Evolutionary conservation across 2,888 invertebrate genomes (phyloP).

Genomic region (Pasiphila rectangulata): DNA sequence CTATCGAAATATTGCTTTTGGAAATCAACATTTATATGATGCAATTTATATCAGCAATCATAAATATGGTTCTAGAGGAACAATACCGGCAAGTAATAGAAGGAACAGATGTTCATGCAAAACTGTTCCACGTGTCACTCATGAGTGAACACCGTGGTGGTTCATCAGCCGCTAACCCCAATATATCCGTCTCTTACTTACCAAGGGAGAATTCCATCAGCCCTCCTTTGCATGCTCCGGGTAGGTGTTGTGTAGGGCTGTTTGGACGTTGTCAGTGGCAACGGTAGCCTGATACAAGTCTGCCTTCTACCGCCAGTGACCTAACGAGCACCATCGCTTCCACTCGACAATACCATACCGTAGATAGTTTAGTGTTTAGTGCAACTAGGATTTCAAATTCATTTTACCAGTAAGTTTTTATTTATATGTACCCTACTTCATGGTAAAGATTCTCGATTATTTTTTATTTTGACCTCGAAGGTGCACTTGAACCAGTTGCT

Average conservation of each 20-base stretch:
- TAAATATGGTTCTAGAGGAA: not conserved
- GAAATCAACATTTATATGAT: too few species aligned
- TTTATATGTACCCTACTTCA: not conserved
- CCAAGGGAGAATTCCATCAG: constrained; percentile 30
- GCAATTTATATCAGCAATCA: too few species aligned
- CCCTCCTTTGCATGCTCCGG: constrained; percentile 56
- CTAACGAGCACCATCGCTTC: constrained; percentile 58
- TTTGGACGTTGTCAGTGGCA: constrained; percentile 73
- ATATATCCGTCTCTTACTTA: constrained; percentile 51
- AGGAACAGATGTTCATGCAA: constrained; percentile 65
- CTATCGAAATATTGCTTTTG: too few species aligned
- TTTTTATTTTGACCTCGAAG: constrained; percentile 44
- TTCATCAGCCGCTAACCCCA: constrained; percentile 62
- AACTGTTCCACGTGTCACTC: constrained; percentile 63
- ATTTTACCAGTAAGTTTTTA: constrained; percentile 21
- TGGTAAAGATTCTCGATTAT: too few species aligned
- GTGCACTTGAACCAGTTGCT: constrained; percentile 34
- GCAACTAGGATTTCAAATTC: constrained; percentile 11
- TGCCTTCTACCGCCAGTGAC: constrained; percentile 47
- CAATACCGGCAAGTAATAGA: constrained; percentile 24
- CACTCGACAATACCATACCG: constrained; percentile 52
- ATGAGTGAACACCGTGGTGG: constrained; percentile 65
- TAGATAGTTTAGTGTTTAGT: constrained; percentile 31
- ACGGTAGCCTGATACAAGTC: constrained; percentile 69
- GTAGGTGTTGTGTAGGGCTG: constrained; percentile 68